These are phyloP conservation scores for Theocolax elegans DNA, from an alignment of 1,140 invertebrate genomes.

Conservation along the genomic window DNA sequence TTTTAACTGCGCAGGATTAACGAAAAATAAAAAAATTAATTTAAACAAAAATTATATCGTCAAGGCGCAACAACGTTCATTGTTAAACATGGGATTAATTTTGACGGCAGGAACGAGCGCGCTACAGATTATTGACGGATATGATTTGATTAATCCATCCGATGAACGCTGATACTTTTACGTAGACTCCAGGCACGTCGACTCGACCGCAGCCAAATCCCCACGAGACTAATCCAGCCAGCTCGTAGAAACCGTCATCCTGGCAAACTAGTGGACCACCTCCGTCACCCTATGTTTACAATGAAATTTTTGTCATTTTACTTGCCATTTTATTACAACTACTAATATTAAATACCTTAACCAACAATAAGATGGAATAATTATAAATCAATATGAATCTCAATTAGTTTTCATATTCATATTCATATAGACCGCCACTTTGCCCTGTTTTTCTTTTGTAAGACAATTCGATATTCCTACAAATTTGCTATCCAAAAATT, in stretches of 20 bases:
- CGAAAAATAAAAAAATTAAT: not conserved
- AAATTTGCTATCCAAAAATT: too few relatives aligned
- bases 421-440: too few relatives aligned
- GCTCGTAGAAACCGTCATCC: constrained; percentile 91
- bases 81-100: constrained; percentile 7
- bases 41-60: constrained; percentile 31
- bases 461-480: too few relatives aligned
- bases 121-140: constrained; percentile 89
- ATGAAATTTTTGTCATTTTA: constrained; percentile 5
- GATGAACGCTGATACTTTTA: constrained; percentile 93
- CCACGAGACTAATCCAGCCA: constrained; percentile 91
- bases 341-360: too few relatives aligned
- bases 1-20: not conserved
- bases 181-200: constrained; percentile 92
- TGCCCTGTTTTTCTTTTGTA: too few relatives aligned
- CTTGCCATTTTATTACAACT: too few relatives aligned
- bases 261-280: constrained; percentile 92
- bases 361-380: too few relatives aligned
- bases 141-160: constrained; percentile 98
- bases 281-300: constrained; percentile 81
- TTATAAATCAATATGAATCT: too few relatives aligned
- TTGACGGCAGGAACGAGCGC: not conserved
- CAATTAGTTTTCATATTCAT: too few relatives aligned
- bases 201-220: constrained; percentile 90
- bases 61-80: constrained; percentile 42